Evolutionary conservation across 2,888 invertebrate genomes (phyloP), one percentile per base, ranked within the genome.

Genomic region (Ochropleura leucogaster): DNA sequence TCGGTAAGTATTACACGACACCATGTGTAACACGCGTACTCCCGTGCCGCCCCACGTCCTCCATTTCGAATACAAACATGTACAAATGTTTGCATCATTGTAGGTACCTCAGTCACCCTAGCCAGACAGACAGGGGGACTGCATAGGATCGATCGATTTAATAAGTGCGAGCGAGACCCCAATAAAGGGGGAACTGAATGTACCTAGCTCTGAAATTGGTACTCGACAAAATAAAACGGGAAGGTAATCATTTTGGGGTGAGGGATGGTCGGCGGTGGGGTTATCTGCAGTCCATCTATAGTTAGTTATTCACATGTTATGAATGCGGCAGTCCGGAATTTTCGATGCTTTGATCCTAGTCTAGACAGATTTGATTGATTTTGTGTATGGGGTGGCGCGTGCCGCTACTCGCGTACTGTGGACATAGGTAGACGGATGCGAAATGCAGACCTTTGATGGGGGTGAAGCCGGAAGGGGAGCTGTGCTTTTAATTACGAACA

Each of bases 1-100:
- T 97, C 76, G 97, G 98, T 98, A 92, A 93, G 96, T 88, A 80
- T 46, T 42, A 47, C 30, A 70, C 30, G 7, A 47, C 14, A 30
- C 9, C n/a, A 30, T 4, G 65, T 53, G 59, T 62, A 44, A 42
- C 12, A n/a, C 12, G n/a, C 62, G 62, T 44, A n/a, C n/a, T 51
- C 16, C n/a, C 46, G 53, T 46, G 67, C 60, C 55, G 60, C 59
- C 40, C 18, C 51, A n/a, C 44, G 72, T 20, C 67, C 76, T 81
- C 76, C 72, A 84, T 80, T 72, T 72, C 81, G 44, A 82, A 62
- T 57, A 66, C 46, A 80, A 69, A 77, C 72, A 70, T 80, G 18
- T 69, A 70, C 72, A 71, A 62, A 79, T 71, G 59, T 67, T 70
- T 78, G 51, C 72, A 71, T 65, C 53, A 55, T 53, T 74, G 57